Evolutionary conservation across 2,888 invertebrate species (phyloP).

Genomic region (Drosophila kuntzei): DNA sequence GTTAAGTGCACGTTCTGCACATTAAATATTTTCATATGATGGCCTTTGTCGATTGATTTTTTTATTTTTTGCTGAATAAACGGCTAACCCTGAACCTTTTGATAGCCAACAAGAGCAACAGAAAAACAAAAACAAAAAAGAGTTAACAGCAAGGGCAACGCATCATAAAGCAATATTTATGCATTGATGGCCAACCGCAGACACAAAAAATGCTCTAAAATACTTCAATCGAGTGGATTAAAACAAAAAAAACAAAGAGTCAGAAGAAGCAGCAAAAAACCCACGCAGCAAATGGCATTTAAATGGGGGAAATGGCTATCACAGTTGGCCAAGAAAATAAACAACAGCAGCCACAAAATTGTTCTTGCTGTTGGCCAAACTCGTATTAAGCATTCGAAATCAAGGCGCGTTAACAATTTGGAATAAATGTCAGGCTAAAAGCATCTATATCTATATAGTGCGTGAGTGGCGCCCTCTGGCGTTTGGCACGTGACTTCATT

Average conservation of each 20-base stretch:
- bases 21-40: slow-evolving; percentile 55
- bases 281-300: slow-evolving; percentile 26
- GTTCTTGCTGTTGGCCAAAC: slow-evolving; percentile 5
- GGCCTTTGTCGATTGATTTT: slow-evolving; percentile 54
- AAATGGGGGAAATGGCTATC: slow-evolving; percentile 28
- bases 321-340: slow-evolving; percentile 17
- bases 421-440: slow-evolving; percentile 34
- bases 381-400: slow-evolving; percentile 39
- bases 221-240: slow-evolving; percentile 19
- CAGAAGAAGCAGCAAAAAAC: background rate
- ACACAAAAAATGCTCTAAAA: slow-evolving; percentile 22
- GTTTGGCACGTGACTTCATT: slow-evolving; percentile 73
- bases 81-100: slow-evolving; percentile 28
- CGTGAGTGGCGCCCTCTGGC: slow-evolving; percentile 52
- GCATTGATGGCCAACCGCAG: slow-evolving; percentile 22
- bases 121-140: slow-evolving; percentile 10
- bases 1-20: slow-evolving; percentile 55
- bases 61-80: slow-evolving; percentile 1
- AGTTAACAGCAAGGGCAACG: slow-evolving; percentile 34
- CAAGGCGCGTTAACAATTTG: slow-evolving; percentile 46
- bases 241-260: slow-evolving; percentile 27
- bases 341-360: slow-evolving; percentile 15
- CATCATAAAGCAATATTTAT: slow-evolving; percentile 43
- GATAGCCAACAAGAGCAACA: slow-evolving; percentile 19
- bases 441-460: slow-evolving; percentile 7